These are phyloP conservation scores for Otocyon megalotis DNA, from an alignment of 2,113 vertebrate species.

Conservation along the genomic window DNA sequence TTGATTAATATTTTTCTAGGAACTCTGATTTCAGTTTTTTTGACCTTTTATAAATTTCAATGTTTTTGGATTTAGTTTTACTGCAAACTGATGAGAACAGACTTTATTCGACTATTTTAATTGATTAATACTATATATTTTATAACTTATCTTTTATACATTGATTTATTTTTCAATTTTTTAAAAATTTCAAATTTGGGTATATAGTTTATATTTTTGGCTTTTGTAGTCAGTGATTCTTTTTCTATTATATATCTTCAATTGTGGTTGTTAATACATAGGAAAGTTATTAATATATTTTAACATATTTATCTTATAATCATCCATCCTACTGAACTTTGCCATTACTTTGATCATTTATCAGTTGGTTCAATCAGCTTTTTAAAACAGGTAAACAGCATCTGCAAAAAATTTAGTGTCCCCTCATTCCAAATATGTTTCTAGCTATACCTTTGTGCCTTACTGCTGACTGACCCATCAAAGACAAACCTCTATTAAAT, in stretches of 20 bases:
- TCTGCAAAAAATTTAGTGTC: not conserved
- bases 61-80: not conserved
- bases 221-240: not conserved
- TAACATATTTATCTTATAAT: not conserved
- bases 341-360: not conserved
- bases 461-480: not conserved
- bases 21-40: conserved; percentile 23
- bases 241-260: not conserved
- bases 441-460: not conserved
- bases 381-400: not conserved
- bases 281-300: not conserved
- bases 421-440: not conserved
- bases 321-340: not conserved
- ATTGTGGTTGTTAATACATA: not conserved
- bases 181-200: not conserved
- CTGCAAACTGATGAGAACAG: not conserved
- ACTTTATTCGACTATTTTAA: not conserved
- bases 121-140: not conserved
- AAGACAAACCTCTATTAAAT: not conserved
- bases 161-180: not conserved
- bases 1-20: not conserved
- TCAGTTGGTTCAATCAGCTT: not conserved
- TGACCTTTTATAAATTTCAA: not conserved
- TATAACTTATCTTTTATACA: not conserved
- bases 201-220: not conserved